These are phyloP conservation scores for Notolabrus celidotus DNA, from an alignment of 2,797 vertebrate species.

Conservation along the genomic window DNA sequence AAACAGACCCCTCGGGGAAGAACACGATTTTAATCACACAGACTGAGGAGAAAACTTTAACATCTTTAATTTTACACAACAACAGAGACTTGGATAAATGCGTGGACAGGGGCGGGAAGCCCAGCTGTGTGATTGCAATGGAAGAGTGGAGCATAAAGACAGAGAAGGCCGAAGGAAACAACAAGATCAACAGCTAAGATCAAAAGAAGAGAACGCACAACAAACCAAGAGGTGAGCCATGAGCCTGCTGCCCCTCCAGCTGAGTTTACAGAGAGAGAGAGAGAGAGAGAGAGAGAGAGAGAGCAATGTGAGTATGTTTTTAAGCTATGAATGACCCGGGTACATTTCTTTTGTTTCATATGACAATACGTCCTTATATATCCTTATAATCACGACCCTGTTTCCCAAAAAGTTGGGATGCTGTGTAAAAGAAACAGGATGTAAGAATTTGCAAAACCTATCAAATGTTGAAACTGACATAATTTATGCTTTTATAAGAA, in stretches of 20 bases:
- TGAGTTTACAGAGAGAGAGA: slow-evolving; percentile 25
- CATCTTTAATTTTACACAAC: neutral
- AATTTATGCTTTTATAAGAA: too few relatives aligned
- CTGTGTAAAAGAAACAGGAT: too few relatives aligned
- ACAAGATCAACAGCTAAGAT: slow-evolving; percentile 7
- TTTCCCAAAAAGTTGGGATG: too few relatives aligned
- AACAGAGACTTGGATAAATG: neutral
- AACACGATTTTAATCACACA: slow-evolving; percentile 18
- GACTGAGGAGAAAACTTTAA: slow-evolving; percentile 5
- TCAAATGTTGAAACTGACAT: too few relatives aligned
- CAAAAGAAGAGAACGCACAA: neutral
- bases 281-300: too few relatives aligned
- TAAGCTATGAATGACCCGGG: neutral
- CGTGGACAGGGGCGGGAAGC: neutral
- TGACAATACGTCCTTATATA: too few relatives aligned
- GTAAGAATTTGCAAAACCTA: too few relatives aligned
- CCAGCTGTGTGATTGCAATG: slow-evolving; percentile 7
- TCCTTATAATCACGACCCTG: too few relatives aligned
- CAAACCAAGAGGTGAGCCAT: neutral
- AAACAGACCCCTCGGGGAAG: slow-evolving; percentile 5
- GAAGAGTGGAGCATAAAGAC: slow-evolving; percentile 2
- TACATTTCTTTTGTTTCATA: neutral
- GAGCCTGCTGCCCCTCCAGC: neutral
- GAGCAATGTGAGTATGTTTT: neutral
- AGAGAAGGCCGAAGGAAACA: slow-evolving; percentile 7